Conservation (phyloP, 1,140 invertebrate species). For the Asobara japonica region DNA sequence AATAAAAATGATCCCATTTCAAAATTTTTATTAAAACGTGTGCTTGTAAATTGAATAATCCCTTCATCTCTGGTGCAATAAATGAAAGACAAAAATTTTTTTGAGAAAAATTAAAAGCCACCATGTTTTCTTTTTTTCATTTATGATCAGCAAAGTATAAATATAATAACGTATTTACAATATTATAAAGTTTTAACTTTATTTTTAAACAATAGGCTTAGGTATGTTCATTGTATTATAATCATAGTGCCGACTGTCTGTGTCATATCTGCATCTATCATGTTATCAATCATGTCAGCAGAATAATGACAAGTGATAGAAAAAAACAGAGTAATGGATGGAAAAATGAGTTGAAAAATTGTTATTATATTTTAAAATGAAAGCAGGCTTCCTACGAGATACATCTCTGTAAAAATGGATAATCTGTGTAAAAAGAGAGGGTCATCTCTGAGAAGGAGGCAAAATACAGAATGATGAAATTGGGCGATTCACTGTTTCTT, state of each 20-base stretch:
- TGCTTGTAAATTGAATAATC: too few species aligned
- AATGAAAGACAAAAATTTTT: not conserved
- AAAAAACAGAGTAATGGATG: not conserved
- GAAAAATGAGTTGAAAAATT: not conserved
- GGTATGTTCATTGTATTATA: slow-evolving; percentile 19
- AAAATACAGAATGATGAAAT: not conserved
- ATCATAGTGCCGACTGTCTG: slow-evolving; percentile 21
- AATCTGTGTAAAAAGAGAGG: too few species aligned
- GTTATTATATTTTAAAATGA: not conserved
- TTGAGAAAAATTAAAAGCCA: slow-evolving; percentile 34
- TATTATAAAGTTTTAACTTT: slow-evolving; percentile 34
- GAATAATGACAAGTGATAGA: not conserved
- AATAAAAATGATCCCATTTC: too few species aligned
- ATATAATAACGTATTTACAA: slow-evolving; percentile 43
- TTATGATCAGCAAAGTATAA: slow-evolving; percentile 39
- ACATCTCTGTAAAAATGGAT: too few species aligned
- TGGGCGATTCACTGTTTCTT: not conserved
- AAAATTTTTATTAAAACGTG: too few species aligned
- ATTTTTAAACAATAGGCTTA: slow-evolving; percentile 31
- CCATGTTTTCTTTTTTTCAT: slow-evolving; percentile 25
- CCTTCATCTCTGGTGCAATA: too few species aligned
- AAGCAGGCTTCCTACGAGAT: too few species aligned
- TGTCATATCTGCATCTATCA: slow-evolving; percentile 6
- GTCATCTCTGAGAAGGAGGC: too few species aligned
- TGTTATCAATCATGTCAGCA: not conserved